Base-by-base conservation (phyloP, 2,797 vertebrate genomes). In the Rhinella marina region DNA sequence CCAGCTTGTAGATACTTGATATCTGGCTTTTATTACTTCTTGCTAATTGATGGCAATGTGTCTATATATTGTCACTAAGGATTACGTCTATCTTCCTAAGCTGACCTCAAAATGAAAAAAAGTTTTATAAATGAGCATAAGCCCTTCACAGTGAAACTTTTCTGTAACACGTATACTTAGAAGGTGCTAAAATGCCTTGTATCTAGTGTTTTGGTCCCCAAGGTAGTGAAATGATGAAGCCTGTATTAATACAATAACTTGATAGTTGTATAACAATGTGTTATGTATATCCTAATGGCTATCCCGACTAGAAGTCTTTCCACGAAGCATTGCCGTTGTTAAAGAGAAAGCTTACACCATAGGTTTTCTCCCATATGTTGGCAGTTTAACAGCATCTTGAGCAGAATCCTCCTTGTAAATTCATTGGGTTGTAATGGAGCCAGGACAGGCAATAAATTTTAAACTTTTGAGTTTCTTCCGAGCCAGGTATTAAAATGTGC, bases 361-460 rank as follows among this genome's bases (percentile, higher is more conserved):
- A 77, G 54, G 66, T 14, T 89, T 64, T 82, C 13, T 88, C 1
- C 82, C 89, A 52, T 29, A 3, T 87, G 73, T 4, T 86, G 85
- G 80, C 75, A 89, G 48, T 85, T 78, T 82, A 54, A 88, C 72
- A 82, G 62, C 81, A 62, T 79, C 23, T 75, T 29, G 75, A n/a
- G 41, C 1, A 66, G 52, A 19, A 52, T 12, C 23, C 12, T 32
- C 27, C 64, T 64, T 82, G 61, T 87, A 90, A 90, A 90, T 90
- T 88, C 64, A 85, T n/a, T 88, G 80, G 77, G 7, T 32, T 89
- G 56, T 82, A 83, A 86, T 82, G 70, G 82, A 77, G 25, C 70
- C 70, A 90, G 79, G 81, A 90, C 48, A 86, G 25, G 91, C 93
- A 6, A 62, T 88, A 66, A 87, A 87, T 81, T 87, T 87, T 90